These are phyloP conservation scores for Psettodes erumei DNA, from an alignment of 2,113 vertebrate genomes.

Conservation along the genomic window DNA sequence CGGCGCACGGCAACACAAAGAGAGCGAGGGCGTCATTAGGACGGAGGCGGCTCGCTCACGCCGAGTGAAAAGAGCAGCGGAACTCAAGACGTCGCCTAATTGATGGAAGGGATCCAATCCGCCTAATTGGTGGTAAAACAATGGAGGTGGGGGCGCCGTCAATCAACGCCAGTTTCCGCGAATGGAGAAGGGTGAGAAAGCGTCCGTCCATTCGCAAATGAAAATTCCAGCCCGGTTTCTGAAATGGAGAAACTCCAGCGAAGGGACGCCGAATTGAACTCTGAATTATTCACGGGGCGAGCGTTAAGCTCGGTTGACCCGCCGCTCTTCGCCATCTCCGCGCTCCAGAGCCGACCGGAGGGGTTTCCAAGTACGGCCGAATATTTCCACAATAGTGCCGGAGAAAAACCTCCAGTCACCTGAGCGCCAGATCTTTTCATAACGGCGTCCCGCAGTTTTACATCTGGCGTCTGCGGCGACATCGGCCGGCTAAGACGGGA, in stretches of 20 bases:
- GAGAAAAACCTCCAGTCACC: no score
- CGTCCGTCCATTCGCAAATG: conserved; percentile 64
- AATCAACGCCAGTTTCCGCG: conserved; percentile 53
- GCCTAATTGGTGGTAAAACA: conserved; percentile 71
- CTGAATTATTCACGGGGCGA: conserved; percentile 34
- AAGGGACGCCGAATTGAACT: conserved; percentile 10
- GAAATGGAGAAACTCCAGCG: conserved; percentile 52
- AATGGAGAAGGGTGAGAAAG: conserved; percentile 44
- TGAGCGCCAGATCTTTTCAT: no score
- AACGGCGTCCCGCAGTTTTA: no score
- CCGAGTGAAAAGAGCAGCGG: conserved; percentile 65
- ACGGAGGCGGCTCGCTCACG: conserved; percentile 63
- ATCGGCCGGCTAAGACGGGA: no score
- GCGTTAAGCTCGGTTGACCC: not conserved
- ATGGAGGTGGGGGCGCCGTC: conserved; percentile 32
- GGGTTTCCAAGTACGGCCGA: no score
- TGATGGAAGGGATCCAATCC: conserved; percentile 71
- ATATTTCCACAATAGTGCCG: no score
- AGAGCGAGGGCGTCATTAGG: conserved; percentile 67
- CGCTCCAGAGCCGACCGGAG: no score
- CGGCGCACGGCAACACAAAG: conserved; percentile 67
- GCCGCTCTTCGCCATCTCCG: not conserved
- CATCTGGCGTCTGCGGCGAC: no score
- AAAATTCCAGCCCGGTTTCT: conserved; percentile 54
- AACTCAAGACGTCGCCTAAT: conserved; percentile 74